These are phyloP conservation scores for Diorhabda carinulata DNA, from an alignment of 1,140 invertebrate genomes.

Conservation along the genomic window DNA sequence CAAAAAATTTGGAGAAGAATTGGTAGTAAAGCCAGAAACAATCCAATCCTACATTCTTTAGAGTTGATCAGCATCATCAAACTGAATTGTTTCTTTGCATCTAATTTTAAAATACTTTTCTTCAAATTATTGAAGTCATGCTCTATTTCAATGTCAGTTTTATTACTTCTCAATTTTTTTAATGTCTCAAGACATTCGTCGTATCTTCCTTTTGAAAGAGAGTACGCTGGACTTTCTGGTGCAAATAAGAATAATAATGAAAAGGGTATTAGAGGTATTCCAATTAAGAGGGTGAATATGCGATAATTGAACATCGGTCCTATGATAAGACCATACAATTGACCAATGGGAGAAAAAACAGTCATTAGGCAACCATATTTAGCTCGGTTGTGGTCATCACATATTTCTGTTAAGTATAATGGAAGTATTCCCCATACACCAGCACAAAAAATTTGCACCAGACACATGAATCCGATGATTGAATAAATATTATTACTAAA, in stretches of 20 bases:
- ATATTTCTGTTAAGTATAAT: constrained; percentile 53
- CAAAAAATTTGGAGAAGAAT: not conserved
- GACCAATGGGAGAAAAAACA: constrained; percentile 47
- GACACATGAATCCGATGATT: constrained; percentile 45
- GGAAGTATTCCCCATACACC: constrained; percentile 50
- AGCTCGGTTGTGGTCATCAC: constrained; percentile 44
- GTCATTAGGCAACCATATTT: constrained; percentile 57
- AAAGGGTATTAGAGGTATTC: constrained; percentile 60
- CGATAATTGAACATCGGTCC: constrained; percentile 60
- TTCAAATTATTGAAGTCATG: constrained; percentile 54
- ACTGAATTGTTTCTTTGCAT: not conserved
- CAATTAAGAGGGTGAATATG: constrained; percentile 60
- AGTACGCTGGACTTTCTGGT: constrained; percentile 77
- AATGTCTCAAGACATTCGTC: constrained; percentile 61
- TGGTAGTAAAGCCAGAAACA: not conserved
- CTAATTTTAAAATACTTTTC: not conserved
- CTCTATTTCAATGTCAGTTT: constrained; percentile 53
- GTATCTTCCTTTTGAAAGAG: constrained; percentile 56
- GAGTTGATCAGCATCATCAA: not conserved
- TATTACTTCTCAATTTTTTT: constrained; percentile 60
- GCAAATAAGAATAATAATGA: constrained; percentile 62
- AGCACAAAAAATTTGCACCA: constrained; percentile 49
- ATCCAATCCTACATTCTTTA: not conserved
- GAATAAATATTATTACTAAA: constrained; percentile 41
- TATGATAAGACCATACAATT: constrained; percentile 51